phyloP scores from a whole-genome alignment of 2,113 vertebrate genomes.

The Amazona guildingii region DNA sequence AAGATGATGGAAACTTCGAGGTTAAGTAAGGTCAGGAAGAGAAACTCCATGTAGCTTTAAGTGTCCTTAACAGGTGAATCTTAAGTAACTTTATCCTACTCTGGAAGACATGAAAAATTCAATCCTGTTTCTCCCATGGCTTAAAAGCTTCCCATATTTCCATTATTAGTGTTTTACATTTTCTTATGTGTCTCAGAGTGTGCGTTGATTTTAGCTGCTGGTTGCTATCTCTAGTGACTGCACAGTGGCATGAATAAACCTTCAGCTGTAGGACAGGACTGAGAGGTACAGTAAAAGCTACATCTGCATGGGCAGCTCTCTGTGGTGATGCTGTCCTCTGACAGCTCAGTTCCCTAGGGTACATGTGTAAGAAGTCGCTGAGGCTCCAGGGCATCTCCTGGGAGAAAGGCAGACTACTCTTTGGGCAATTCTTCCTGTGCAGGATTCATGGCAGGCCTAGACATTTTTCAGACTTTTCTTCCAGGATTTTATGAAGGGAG shows the following conservation, averaged over 20 bases:
- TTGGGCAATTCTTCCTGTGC: neutral
- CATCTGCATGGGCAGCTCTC: neutral
- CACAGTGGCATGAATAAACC: neutral
- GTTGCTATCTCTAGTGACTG: neutral
- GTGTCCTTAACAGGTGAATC: slow-evolving; percentile 12
- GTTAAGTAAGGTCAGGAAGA: slow-evolving; percentile 13
- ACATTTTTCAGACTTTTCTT: neutral
- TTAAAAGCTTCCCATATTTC: neutral
- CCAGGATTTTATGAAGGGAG: neutral
- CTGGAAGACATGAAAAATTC: neutral
- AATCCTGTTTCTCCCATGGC: neutral
- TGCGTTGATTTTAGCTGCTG: neutral
- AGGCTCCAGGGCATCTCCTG: neutral
- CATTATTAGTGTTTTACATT: neutral
- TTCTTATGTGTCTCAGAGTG: neutral
- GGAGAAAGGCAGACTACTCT: neutral
- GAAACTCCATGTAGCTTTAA: neutral
- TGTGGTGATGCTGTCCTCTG: neutral
- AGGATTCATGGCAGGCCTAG: neutral
- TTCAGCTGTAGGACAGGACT: neutral
- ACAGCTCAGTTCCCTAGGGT: neutral
- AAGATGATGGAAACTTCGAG: slow-evolving; percentile 23
- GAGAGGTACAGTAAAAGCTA: neutral
- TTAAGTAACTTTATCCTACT: neutral
- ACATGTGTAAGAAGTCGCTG: neutral